Conservation (phyloP, 1,140 invertebrate genomes). For the Hylaeus anthracinus region DNA sequence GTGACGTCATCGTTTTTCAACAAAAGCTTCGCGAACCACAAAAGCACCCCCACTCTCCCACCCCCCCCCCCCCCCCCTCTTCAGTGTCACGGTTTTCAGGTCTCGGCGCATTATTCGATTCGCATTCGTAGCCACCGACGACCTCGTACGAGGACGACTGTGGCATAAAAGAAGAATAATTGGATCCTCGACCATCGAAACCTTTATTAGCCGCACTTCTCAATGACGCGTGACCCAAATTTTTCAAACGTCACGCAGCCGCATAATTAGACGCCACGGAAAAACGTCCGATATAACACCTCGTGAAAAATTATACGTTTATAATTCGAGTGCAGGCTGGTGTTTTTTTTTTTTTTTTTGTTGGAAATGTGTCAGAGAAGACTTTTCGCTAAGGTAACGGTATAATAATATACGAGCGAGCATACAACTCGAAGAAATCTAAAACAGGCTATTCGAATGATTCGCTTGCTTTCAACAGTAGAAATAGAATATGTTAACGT, state of each 20-base stretch:
- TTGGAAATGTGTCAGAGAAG: no score
- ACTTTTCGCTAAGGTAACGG: no score
- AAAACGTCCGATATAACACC: not conserved
- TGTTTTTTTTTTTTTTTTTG: no score
- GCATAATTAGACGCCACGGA: not conserved
- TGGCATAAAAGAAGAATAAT: slow-evolving; percentile 15
- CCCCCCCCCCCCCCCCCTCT: not conserved
- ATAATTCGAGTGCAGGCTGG: no score
- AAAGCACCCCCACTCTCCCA: not conserved
- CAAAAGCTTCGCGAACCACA: not conserved
- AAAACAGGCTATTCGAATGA: no score
- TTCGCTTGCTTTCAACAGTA: no score
- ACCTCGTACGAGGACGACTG: not conserved
- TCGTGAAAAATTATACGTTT: no score
- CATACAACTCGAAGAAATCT: no score
- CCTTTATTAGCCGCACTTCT: slow-evolving; percentile 18
- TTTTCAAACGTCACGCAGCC: not conserved
- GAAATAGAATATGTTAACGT: no score
- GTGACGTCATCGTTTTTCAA: slow-evolving; percentile 13
- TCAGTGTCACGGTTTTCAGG: slow-evolving; percentile 22
- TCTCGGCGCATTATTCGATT: slow-evolving; percentile 22
- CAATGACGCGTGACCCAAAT: slow-evolving; percentile 5
- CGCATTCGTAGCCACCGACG: not conserved
- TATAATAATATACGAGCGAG: no score
- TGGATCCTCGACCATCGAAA: slow-evolving; percentile 31